These are phyloP conservation scores for Trachymyrmex septentrionalis DNA, from an alignment of 1,140 invertebrate genomes.

Conservation along the genomic window DNA sequence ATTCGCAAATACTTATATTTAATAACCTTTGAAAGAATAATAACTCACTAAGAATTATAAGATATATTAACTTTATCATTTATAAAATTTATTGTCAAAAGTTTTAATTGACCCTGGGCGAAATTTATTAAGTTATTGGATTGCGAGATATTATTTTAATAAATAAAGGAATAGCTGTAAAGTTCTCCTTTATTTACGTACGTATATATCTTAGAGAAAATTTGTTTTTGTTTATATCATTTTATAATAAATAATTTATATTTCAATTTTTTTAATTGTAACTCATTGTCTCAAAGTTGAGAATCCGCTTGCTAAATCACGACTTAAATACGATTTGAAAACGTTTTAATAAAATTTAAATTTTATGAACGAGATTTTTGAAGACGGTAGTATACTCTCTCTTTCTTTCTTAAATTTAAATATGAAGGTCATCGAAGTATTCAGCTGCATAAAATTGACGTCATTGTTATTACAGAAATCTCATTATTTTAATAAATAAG, in stretches of 20 bases:
- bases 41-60: not conserved
- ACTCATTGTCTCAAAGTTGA: not conserved
- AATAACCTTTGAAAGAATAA: not conserved
- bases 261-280: not conserved
- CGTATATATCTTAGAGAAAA: not conserved
- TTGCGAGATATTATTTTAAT: not conserved
- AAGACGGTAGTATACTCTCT: not conserved
- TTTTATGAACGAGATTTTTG: constrained; percentile 4
- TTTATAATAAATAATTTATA: not conserved
- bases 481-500: constrained; percentile 36
- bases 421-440: not conserved
- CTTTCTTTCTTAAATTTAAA: not conserved
- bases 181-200: not conserved
- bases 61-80: not conserved
- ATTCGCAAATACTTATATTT: not conserved
- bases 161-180: not conserved
- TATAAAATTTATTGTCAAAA: not conserved
- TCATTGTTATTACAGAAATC: not conserved
- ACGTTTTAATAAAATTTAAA: not conserved
- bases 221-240: not conserved
- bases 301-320: not conserved
- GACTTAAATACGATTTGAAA: not conserved
- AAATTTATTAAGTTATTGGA: not conserved
- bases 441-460: constrained; percentile 18
- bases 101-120: not conserved